Evolutionary conservation across 2,113 vertebrate genomes (phyloP).

Genomic region (Ginglymostoma cirratum): DNA sequence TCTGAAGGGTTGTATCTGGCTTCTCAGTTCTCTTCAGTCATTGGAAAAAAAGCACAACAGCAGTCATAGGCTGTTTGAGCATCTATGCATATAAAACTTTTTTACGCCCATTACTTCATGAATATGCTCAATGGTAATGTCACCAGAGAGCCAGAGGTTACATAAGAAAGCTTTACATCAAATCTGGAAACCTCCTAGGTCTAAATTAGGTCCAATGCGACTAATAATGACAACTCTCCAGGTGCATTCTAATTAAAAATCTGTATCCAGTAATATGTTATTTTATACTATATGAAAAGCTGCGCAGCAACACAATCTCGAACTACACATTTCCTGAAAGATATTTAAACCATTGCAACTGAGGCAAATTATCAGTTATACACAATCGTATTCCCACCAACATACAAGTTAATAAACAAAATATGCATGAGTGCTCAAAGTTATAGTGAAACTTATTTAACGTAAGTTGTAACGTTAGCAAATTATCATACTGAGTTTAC

Average conservation of each 20-base stretch:
- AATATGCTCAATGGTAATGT: too few relatives aligned
- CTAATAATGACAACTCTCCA: background rate
- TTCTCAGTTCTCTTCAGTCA: background rate
- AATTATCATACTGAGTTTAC: background rate
- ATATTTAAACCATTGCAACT: background rate
- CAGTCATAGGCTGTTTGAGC: background rate
- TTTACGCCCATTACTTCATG: background rate
- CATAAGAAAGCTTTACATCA: too few relatives aligned
- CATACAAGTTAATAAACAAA: background rate
- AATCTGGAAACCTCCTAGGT: too few relatives aligned
- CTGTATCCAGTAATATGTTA: background rate
- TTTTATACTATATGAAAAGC: background rate
- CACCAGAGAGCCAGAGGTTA: too few relatives aligned
- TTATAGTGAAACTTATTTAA: background rate
- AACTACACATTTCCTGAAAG: background rate
- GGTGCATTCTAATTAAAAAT: background rate
- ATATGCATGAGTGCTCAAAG: too few relatives aligned
- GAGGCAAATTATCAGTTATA: background rate
- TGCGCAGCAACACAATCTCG: background rate
- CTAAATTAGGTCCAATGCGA: background rate
- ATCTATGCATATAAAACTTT: background rate
- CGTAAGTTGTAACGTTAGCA: background rate
- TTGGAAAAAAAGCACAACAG: background rate
- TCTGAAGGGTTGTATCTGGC: too few relatives aligned
- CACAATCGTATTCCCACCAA: background rate